phyloP scores from a whole-genome alignment of 2,113 vertebrate species.

The Cyprinodon brontotheroides region DNA sequence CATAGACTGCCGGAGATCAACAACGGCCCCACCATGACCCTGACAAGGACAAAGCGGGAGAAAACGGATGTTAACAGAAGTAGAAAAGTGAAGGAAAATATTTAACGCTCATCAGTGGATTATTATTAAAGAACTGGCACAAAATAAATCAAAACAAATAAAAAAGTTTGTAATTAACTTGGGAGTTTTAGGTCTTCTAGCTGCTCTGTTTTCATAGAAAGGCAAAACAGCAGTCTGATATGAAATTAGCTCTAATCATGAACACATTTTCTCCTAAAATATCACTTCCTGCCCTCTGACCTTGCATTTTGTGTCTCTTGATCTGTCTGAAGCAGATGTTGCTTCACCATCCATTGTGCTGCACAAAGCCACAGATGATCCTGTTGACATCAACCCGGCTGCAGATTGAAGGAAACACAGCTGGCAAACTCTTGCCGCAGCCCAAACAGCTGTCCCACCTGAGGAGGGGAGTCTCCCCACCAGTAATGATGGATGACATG shows the following conservation, averaged over 20 bases:
- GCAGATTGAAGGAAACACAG: slow-evolving; percentile 64
- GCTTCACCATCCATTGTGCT: slow-evolving; percentile 26
- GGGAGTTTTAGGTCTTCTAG: neutral
- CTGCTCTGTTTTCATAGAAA: neutral
- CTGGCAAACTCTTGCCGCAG: slow-evolving; percentile 55
- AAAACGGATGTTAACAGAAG: neutral
- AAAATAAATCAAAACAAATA: neutral
- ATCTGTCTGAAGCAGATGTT: slow-evolving; percentile 18
- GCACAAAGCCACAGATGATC: slow-evolving; percentile 47
- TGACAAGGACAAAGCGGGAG: neutral
- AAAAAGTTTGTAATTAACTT: neutral
- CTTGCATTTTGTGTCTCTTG: slow-evolving; percentile 16
- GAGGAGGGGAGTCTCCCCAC: slow-evolving; percentile 51
- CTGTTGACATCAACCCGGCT: slow-evolving; percentile 37
- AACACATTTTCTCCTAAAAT: slow-evolving; percentile 43
- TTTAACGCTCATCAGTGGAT: neutral
- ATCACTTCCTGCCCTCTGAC: slow-evolving; percentile 31
- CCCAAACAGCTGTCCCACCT: slow-evolving; percentile 70
- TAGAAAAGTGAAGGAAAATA: neutral
- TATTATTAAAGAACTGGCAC: neutral
- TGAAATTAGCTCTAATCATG: slow-evolving; percentile 44
- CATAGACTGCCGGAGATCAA: too few species aligned
- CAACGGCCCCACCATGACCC: neutral
- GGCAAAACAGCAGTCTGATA: neutral
- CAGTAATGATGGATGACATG: slow-evolving; percentile 63